Evolutionary conservation across 2,888 invertebrate genomes (phyloP), one percentile per base, ranked within the genome.

Genomic region (Chloroclystis v-ata): DNA sequence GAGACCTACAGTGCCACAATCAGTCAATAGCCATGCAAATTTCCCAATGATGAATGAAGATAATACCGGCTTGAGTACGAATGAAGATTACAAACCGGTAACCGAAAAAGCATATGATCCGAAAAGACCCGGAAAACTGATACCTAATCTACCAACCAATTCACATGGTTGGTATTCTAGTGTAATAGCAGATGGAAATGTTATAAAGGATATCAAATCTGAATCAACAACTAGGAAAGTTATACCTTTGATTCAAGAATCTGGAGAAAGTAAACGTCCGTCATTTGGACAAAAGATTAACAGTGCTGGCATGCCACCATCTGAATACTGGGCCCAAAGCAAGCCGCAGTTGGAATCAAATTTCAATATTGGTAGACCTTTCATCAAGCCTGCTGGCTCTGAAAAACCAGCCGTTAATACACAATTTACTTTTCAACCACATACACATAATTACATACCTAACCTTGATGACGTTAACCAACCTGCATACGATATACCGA

Each of bases 101-200:
- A 72, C 67, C 16, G 79, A 78, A 62, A 61, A 69, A 51, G 44
- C 61, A 48, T 59, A 41, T 42, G 75, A 75, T 32, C 65, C 71
- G 25, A 78, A 74, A 35, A 72, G 78, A 55, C 81, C 79, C 2
- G 67, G 75, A 2, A 83, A 83, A 56, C 55, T 78, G n/a, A 79
- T 78, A 54, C 80, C 82, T 33, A 81, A 82, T 54, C 68, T 78
- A 48, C 74, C 79, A 29, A 84, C 82, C 0, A 87, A 87, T 47
- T 86, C 87, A 11, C 87, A 87, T 57, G 85, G 87, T 16, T 87
- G 87, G 87, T 85, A 85, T 61, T 82, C 86, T 1, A 83, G 80
- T 55, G 63, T 77, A 5, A 54, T 75, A 2, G 33, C 70, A 2
- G 76, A 79, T 56, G 79, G 81, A 56, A 75, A 76, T 45, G 76